Base-by-base conservation (phyloP, 2,797 vertebrate genomes). In the Danio aesculapii region DNA sequence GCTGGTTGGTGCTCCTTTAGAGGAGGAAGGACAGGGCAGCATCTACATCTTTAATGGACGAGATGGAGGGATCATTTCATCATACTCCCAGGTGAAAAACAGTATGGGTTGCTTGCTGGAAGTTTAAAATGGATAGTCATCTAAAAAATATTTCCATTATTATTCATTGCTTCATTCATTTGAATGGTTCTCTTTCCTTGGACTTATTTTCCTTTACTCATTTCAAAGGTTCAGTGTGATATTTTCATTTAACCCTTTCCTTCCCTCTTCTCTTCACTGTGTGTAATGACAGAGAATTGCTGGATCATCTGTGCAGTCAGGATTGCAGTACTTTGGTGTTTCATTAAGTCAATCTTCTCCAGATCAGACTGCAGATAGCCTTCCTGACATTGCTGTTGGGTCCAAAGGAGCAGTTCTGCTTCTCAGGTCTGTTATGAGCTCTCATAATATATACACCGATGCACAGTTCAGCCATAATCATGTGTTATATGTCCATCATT, bases 361-460 rank as follows among this genome's bases (percentile, higher is more conserved):
- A 77, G 96, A 97, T 71, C 91, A 92, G 16, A 95, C 91, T n/a
- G 0, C 0, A 3, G 96, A 97, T 8, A 4, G 0, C 0, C 90
- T 97, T 7, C 87, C 87, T 6, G 96, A 97, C 75, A 86, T 96
- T 44, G 92, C 91, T 0, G 94, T 96, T 57, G 95, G 96, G 16
- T 92, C 95, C 76, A 93, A 79, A 46, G 95, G 94, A 0, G 70
- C 11, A 0, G 93, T 94, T 19, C 57, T 94, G 62, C 77, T 97
- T 49, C 91, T 97, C 82, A 95, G 96, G 96, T 96, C 76, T 76
- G 57, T 41, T 55, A 44, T 19, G 8, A 50, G 19, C 58, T 8
- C 39, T 13, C 41, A 13, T 8, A n/a, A 57, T 16, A 13, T n/a
- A 39, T n/a, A 44, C 8, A 43, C 30, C 30, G 16, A 17, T 39